Conservation (phyloP, 2,797 vertebrate genomes). For the Hemitrygon akajei region DNA sequence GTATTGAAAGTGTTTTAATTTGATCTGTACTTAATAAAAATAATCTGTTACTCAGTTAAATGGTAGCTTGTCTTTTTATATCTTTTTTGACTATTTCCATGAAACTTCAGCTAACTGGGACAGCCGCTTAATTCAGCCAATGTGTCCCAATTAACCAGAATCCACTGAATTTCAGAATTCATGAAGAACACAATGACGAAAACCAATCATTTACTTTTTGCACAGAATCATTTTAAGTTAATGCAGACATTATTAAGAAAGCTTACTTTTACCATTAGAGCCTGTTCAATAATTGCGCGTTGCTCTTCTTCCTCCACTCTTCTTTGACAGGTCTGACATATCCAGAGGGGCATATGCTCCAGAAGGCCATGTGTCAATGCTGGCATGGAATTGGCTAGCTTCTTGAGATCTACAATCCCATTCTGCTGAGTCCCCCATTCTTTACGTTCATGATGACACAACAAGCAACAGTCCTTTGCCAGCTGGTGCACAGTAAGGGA, state of each 20-base stretch:
- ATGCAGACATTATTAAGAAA: neutral
- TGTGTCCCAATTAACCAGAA: too few species aligned
- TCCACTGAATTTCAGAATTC: neutral
- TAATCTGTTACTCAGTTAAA: too few species aligned
- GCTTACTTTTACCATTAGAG: slow-evolving; percentile 69
- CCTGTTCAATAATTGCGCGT: slow-evolving; percentile 79
- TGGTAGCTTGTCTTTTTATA: too few species aligned
- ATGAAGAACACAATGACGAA: neutral
- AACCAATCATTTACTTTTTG: neutral
- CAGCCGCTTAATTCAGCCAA: too few species aligned
- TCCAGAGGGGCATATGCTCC: slow-evolving; percentile 96
- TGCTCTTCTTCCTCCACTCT: slow-evolving; percentile 96
- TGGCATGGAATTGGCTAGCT: slow-evolving; percentile 87
- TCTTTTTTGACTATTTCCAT: too few species aligned
- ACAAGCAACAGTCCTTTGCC: slow-evolving; percentile 91
- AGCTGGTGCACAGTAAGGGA: slow-evolving; percentile 60
- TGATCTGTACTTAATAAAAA: too few species aligned
- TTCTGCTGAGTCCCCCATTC: slow-evolving; percentile 88
- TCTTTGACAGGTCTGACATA: slow-evolving; percentile 96
- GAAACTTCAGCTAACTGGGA: too few species aligned
- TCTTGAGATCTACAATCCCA: slow-evolving; percentile 80
- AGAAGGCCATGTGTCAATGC: slow-evolving; percentile 90
- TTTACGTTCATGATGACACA: slow-evolving; percentile 93
- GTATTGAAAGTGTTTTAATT: too few species aligned
- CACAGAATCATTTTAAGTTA: neutral